Percentiles rank a stretch among this genome's conserved stretches.
Evolutionary conservation across 2,797 vertebrate species (phyloP).

Genomic region (Lacerta agilis): DNA sequence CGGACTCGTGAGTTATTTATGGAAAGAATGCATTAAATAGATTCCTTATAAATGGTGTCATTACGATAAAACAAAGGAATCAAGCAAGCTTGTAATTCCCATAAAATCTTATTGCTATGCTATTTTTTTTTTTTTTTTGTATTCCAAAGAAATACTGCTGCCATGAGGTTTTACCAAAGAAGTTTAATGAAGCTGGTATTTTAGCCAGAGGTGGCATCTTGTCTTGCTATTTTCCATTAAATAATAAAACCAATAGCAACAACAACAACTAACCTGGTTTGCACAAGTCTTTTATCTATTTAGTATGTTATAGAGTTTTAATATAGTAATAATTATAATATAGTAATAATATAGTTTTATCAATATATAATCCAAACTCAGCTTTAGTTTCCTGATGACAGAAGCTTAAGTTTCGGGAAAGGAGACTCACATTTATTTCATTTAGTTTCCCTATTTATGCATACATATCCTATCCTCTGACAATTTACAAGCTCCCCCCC

Average conservation of each 20-base stretch:
- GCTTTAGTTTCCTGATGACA: background rate
- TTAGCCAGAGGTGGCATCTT: background rate
- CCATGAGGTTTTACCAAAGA: background rate
- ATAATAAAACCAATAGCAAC: too few relatives aligned
- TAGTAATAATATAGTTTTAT: too few relatives aligned
- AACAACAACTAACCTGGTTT: too few relatives aligned
- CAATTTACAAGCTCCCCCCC: background rate
- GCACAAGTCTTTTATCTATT: too few relatives aligned
- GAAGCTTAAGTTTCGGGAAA: background rate
- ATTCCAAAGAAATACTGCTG: background rate
- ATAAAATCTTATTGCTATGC: background rate
- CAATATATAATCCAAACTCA: background rate
- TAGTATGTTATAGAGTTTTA: too few relatives aligned
- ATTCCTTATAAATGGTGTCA: background rate
- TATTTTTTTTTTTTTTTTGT: background rate
- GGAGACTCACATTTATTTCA: background rate
- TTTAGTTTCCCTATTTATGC: background rate
- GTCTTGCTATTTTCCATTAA: background rate
- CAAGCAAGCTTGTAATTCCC: background rate
- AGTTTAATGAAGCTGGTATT: background rate
- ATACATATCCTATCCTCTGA: background rate
- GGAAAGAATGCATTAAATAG: background rate
- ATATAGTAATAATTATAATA: too few relatives aligned
- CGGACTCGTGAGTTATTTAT: background rate
- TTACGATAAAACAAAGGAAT: conserved; percentile 11